Evolutionary conservation across 1,140 invertebrate species (phyloP).

Genomic region (Drosophila grimshawi): DNA sequence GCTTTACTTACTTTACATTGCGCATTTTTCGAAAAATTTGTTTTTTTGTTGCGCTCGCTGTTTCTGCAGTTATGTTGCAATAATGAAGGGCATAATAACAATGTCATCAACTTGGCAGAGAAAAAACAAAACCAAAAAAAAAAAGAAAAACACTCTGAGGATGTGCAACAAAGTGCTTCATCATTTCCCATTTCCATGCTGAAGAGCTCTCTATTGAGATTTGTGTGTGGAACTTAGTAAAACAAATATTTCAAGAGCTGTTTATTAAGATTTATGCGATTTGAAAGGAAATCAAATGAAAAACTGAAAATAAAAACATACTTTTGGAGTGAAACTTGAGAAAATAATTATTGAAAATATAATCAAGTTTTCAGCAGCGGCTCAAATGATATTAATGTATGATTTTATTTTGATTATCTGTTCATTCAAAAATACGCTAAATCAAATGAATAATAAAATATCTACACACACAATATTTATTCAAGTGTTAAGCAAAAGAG

Average conservation of each 20-base stretch:
- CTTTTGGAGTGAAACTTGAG: too few relatives aligned
- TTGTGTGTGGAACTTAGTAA: not conserved
- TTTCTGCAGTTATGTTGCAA: slow-evolving; percentile 34
- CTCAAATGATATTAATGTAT: too few relatives aligned
- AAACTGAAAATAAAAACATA: too few relatives aligned
- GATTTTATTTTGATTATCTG: too few relatives aligned
- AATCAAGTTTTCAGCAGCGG: not conserved
- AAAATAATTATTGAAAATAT: not conserved
- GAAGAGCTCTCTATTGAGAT: not conserved
- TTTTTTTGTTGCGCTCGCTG: slow-evolving; percentile 5
- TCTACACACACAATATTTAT: too few relatives aligned
- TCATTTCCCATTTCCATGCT: slow-evolving; percentile 26
- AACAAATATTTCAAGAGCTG: not conserved
- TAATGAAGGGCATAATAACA: slow-evolving; percentile 34
- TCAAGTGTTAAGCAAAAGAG: too few relatives aligned
- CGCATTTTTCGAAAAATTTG: slow-evolving; percentile 50
- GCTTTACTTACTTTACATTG: slow-evolving; percentile 69
- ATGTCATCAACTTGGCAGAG: slow-evolving; percentile 30
- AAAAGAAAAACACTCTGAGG: not conserved
- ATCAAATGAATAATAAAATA: too few relatives aligned
- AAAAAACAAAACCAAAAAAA: not conserved
- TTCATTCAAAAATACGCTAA: too few relatives aligned
- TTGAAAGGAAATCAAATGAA: too few relatives aligned
- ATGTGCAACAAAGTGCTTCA: slow-evolving; percentile 38
- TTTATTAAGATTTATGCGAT: too few relatives aligned